Base-by-base conservation (phyloP, 23 tunicate genomes). In the Phallusia fumigata region DNA sequence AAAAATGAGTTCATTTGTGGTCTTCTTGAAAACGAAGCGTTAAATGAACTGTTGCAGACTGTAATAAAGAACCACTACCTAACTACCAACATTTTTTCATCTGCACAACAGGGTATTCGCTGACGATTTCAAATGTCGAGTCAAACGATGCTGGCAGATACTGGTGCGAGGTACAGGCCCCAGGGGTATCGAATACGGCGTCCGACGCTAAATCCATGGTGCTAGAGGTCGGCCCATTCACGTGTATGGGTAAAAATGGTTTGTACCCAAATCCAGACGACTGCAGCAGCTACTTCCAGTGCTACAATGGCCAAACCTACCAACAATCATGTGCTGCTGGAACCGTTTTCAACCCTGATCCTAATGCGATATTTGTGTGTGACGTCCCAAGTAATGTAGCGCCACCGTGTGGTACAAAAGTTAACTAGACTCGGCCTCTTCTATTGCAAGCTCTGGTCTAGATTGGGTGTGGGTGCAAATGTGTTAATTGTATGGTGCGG, bases 141-240 rank as follows among this genome's bases (percentile, higher is more conserved):
- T 80, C 5, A 33, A 34, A 45, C 24, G 96, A 91, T 31, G 73
- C 76, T 78, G 96, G 96, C 2, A 78, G 96, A 74, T 91, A 86
- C 51, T 91, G 96, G 96, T 91, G 96, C 77, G 85, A 91, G 49
- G 36, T 77, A 15, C 64, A 82, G 13, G 52, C 5, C 32, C 75
- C 73, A 19, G 52, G 44, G 6, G 45, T 84, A 53, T 88, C 88
- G 36, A 88, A 84, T 31, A 44, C 52, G 33, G 81, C 84, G 13
- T 75, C 94, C 18, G 94, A 89, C 65, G 85, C 94, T 0, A 79
- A 80, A 47, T 89, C 83, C 18, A 49, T 84, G 22, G 85, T 74
- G 34, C 58, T 86, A 16, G 76, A 53, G 74, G 84, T 86, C 32
- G 33, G 47, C 24, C 12, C 34, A 1, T 86, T 85, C 34, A 44